These are phyloP conservation scores for Cerceris rybyensis DNA, from an alignment of 2,888 invertebrate species.

Conservation along the genomic window DNA sequence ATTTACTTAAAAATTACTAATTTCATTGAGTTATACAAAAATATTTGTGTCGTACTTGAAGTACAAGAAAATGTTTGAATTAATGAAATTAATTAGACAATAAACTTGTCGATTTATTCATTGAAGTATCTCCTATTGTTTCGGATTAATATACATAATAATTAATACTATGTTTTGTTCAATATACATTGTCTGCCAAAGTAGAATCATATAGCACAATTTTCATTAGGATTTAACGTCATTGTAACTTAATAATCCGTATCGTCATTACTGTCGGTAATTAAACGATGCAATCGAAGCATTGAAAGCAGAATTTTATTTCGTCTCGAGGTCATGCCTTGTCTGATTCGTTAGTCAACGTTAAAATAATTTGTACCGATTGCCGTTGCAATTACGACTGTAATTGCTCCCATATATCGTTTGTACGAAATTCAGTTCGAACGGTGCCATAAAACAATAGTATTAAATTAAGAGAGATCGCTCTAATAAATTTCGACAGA, in stretches of 20 bases:
- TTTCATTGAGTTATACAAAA: no score
- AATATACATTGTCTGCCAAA: no score
- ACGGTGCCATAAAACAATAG: constrained; percentile 41
- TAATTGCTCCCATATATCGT: constrained; percentile 49
- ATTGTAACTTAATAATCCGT: neutral
- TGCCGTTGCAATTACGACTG: constrained; percentile 36
- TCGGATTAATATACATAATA: no score
- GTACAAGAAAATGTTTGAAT: no score
- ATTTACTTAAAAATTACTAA: no score
- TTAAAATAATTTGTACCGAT: constrained; percentile 49
- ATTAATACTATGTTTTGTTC: no score
- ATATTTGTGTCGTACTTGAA: no score
- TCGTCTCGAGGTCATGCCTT: constrained; percentile 14
- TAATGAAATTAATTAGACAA: no score
- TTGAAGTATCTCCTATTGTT: no score
- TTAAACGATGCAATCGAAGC: constrained; percentile 28
- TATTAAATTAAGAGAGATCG: constrained; percentile 49
- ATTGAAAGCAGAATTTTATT: constrained; percentile 39
- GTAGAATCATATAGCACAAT: neutral
- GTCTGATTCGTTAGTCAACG: constrained; percentile 24
- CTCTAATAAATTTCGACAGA: constrained; percentile 38
- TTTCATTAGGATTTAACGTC: neutral
- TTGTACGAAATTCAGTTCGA: constrained; percentile 30
- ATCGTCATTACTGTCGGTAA: constrained; percentile 28
- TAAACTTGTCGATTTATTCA: no score